Evolutionary conservation across 2,113 vertebrate species (phyloP), one percentile per base, ranked within the genome.

Genomic region (Leptodactylus fuscus): DNA sequence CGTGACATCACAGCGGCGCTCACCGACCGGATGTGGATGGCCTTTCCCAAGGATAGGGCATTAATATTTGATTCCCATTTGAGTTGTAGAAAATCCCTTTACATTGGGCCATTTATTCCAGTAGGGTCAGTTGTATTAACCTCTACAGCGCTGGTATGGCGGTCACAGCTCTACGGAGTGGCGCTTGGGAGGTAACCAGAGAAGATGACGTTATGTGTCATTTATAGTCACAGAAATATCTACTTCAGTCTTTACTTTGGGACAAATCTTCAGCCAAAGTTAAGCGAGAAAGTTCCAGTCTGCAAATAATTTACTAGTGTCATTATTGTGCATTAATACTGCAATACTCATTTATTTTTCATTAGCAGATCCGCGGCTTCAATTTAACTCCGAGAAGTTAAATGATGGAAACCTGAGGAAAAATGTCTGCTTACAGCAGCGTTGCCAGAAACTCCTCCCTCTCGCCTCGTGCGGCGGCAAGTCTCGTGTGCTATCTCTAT

Each of bases 301-400:
- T 76, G 6, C 46, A 76, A 76, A 76, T 76, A 49, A 76, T 76
- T 76, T 76, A 76, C 48, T 51, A 51, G 73, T 20, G 46, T 76
- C 46, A 51, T 76, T 76, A 76, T 76, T 76, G 73, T 76, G 27
- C 73, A 76, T 76, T 76, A 76, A 76, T 76, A 76, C 73, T 76
- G 46, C 46, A 76, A 76, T 32, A 49, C 73, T 76, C 73, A 76
- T 76, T 29, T 32, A 76, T 51, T 29, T 76, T 76, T 76, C 27
- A 76, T 49, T 29, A 49, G 27, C n/a, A 49, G 29, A 76, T 48
- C 73, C 27, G 46, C 46, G 18, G 44, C 24, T 76, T 32, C 73
- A 74, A 24, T 74, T 13, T 76, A 51, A 76, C 46, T 49, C 29
- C 15, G 24, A 1, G 13, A 76, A 76, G 73, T 76, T 27, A 22